Conservation (phyloP, 2,888 invertebrate species). For the Hanleya hanleyi region DNA sequence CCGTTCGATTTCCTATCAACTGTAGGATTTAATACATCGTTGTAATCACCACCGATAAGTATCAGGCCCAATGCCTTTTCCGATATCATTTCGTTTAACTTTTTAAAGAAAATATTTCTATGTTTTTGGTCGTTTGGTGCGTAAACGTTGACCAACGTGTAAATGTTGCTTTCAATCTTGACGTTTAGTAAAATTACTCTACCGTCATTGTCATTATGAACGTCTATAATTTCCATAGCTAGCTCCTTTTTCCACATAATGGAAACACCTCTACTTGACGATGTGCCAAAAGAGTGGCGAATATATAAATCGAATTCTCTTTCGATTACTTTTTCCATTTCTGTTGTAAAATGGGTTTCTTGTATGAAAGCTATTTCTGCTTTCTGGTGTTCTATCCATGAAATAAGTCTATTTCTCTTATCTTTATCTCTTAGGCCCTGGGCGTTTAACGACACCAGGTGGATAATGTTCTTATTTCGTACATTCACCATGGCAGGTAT, state of each 20-base stretch:
- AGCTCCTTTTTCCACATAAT: no score
- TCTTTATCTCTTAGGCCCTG: background rate
- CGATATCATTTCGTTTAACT: background rate
- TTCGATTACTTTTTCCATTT: background rate
- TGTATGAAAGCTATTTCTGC: background rate
- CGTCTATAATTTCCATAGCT: background rate
- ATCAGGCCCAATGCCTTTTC: no score
- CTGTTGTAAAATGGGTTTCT: background rate
- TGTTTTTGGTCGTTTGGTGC: constrained; percentile 2
- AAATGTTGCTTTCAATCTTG: background rate
- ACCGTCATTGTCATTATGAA: background rate
- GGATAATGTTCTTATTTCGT: no score
- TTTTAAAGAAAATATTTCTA: constrained; percentile 13
- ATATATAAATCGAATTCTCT: no score
- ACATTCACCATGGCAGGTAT: no score
- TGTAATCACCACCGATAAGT: no score
- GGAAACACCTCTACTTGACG: no score
- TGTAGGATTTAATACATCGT: background rate
- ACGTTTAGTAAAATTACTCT: constrained; percentile 10
- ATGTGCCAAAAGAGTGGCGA: no score
- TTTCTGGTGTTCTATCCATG: background rate
- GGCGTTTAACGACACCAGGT: background rate
- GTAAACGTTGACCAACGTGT: constrained; percentile 8
- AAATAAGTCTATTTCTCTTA: background rate
- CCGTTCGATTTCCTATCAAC: background rate